Conservation (phyloP, 1,140 invertebrate genomes). For the Luehdorfia chinensis region DNA sequence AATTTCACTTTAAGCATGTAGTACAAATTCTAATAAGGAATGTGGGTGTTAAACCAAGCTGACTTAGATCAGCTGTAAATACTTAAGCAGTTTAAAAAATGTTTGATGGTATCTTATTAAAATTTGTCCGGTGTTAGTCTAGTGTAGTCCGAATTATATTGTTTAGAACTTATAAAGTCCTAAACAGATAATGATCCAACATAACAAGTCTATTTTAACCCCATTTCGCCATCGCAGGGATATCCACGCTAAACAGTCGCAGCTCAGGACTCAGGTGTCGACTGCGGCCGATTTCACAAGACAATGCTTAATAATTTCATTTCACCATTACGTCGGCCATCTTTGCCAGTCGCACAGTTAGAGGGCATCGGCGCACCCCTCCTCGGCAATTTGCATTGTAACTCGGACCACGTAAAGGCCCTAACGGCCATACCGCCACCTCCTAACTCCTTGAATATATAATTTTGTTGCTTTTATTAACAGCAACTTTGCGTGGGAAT, state of each 20-base stretch:
- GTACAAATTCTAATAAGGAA: too few species aligned
- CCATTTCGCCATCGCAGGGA: slow-evolving; percentile 17
- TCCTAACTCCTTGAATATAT: slow-evolving; percentile 75
- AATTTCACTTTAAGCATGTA: too few species aligned
- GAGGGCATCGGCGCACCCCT: slow-evolving; percentile 70
- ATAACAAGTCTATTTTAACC: too few species aligned
- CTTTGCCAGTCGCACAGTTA: slow-evolving; percentile 74
- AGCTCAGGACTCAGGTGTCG: slow-evolving; percentile 67
- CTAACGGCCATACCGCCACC: slow-evolving; percentile 71
- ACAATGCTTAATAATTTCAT: slow-evolving; percentile 77
- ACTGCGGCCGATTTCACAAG: slow-evolving; percentile 75
- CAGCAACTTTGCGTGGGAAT: slow-evolving; percentile 74
- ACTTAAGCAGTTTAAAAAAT: too few species aligned
- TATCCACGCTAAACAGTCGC: slow-evolving; percentile 50
- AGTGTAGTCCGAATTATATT: too few species aligned
- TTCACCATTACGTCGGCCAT: slow-evolving; percentile 74
- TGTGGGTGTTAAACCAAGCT: too few species aligned
- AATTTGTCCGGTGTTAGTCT: too few species aligned
- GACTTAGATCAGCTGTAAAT: too few species aligned
- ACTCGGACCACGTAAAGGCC: slow-evolving; percentile 73
- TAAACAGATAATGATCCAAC: too few species aligned
- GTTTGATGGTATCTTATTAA: too few species aligned
- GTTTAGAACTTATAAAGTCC: too few species aligned
- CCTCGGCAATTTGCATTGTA: slow-evolving; percentile 74
- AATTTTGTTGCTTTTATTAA: slow-evolving; percentile 77